phyloP scores from a whole-genome alignment of 2,797 vertebrate genomes.

The Diplodus sargus region DNA sequence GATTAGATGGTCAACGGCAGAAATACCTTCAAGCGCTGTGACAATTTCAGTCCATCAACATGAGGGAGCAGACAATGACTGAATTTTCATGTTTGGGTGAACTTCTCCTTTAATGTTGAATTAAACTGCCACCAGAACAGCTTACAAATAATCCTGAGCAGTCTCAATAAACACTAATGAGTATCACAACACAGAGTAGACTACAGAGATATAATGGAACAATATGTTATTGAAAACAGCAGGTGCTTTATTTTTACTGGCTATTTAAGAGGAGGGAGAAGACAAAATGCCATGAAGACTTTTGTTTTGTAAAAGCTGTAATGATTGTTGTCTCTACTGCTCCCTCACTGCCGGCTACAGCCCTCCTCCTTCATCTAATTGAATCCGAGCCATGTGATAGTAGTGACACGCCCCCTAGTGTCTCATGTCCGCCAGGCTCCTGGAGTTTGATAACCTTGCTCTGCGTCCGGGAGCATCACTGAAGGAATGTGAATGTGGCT shows the following conservation, averaged over 20 bases:
- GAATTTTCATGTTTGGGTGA: too few relatives aligned
- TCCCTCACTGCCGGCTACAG: background rate
- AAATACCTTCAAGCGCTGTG: too few relatives aligned
- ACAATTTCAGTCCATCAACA: too few relatives aligned
- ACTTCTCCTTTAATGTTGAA: too few relatives aligned
- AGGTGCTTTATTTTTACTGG: background rate
- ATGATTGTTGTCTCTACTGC: constrained; percentile 2
- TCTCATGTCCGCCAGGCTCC: constrained; percentile 51
- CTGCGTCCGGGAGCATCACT: constrained; percentile 77
- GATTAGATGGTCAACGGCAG: too few relatives aligned
- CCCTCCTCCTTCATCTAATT: constrained; percentile 3
- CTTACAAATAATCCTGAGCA: background rate
- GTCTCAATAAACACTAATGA: background rate
- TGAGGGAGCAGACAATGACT: too few relatives aligned
- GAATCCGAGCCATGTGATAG: constrained; percentile 52
- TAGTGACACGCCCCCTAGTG: constrained; percentile 83
- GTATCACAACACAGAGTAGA: background rate
- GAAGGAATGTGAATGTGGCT: constrained; percentile 81
- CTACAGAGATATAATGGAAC: background rate
- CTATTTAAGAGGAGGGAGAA: background rate
- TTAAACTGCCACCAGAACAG: too few relatives aligned
- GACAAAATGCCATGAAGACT: background rate
- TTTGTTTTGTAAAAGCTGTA: background rate
- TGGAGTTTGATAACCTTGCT: constrained; percentile 77
- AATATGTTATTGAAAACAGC: background rate